Evolutionary conservation across 2,797 vertebrate species (phyloP), one percentile per base, ranked within the genome.

Genomic region (Acestrorhynchus altus): DNA sequence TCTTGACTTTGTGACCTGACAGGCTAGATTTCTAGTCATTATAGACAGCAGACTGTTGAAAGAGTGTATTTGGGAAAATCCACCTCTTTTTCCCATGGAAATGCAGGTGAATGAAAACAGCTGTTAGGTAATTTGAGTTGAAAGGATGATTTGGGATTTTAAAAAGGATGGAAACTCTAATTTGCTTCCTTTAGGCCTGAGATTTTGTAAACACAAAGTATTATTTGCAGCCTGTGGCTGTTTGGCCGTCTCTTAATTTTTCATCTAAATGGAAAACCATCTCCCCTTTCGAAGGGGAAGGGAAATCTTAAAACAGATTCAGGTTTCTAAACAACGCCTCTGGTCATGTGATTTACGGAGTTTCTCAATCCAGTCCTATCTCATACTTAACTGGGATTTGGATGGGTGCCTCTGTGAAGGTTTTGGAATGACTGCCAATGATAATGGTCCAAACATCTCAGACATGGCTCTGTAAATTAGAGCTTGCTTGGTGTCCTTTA

Each of bases 381-480:
- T 86, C 76, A 81, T 84, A 90, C 90, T 90, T 90, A 91, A 86
- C 64, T 85, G 74, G 84, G 86, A 89, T 89, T 92, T 91, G 84
- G 83, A 81, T 24, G 44, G n/a, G 18, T 60, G 86, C 80, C 86
- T 84, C 46, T 82, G 83, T 74, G 86, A 89, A 77, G 72, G 81
- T 86, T 84, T 84, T 78, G 79, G 82, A 90, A 89, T 56, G 44
- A 63, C 35, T 66, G 81, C 73, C 83, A 76, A 70, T 68, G 81
- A 86, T 54, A 87, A 81, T 83, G 86, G 81, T 74, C 75, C 61
- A 81, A 87, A 70, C 52, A 77, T 82, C 77, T 86, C 79, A 78
- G 78, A 85, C 75, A 61, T 28, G 40, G 74, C 78, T 65, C n/a
- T 5, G 44, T 31, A 44, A 54, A 39, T 35, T 44, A 22, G 20